phyloP scores from a whole-genome alignment of 1,140 invertebrate genomes.

The Lepidurus apus region DNA sequence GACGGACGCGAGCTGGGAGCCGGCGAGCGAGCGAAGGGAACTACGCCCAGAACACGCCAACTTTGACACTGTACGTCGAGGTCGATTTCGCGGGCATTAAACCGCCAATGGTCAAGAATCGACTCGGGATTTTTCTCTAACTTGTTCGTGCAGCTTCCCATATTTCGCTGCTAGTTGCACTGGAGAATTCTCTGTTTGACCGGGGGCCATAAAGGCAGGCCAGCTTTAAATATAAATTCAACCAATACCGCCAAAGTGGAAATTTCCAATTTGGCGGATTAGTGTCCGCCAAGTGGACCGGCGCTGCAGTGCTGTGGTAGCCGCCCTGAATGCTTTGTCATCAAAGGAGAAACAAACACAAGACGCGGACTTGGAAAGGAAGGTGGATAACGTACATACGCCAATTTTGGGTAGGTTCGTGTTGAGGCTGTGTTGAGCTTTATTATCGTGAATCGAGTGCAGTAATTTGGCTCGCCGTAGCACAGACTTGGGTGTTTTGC shows the following conservation, averaged over 20 bases:
- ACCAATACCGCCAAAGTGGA: too few species aligned
- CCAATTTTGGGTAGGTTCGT: neutral
- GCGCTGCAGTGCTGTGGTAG: neutral
- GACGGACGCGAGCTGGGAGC: neutral
- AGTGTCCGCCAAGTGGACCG: neutral
- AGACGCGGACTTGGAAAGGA: constrained; percentile 17
- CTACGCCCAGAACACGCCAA: neutral
- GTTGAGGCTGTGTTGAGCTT: too few species aligned
- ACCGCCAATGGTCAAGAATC: neutral
- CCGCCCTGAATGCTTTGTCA: too few species aligned
- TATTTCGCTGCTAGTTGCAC: too few species aligned
- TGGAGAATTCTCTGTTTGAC: too few species aligned
- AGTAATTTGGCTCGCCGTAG: too few species aligned
- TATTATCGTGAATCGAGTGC: too few species aligned
- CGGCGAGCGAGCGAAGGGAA: neutral
- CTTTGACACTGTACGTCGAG: neutral
- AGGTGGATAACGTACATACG: neutral
- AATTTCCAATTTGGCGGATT: neutral
- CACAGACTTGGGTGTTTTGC: too few species aligned
- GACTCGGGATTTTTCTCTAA: too few species aligned
- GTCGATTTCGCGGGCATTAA: neutral
- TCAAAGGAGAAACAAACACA: constrained; percentile 20
- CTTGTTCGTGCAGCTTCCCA: too few species aligned
- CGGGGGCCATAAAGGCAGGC: too few species aligned
- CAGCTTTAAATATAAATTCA: too few species aligned